A percentile compares a stretch with the other conserved stretches of the same genome.
Evolutionary conservation across 2,113 vertebrate genomes (phyloP).

Genomic region (Toxotes chatareus): DNA sequence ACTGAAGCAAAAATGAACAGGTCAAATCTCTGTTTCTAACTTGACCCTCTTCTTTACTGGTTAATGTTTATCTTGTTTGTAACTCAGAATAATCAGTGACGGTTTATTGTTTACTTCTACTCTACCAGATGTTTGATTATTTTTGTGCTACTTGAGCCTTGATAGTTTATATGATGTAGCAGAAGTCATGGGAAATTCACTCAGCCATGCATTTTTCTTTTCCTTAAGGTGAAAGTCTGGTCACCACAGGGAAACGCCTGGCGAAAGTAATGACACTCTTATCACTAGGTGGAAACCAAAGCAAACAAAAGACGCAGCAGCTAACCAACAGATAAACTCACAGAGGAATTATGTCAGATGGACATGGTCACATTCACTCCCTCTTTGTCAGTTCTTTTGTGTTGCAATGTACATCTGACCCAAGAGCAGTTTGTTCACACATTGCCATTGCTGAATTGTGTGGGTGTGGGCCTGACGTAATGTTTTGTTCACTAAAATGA

Average conservation of each 20-base stretch:
- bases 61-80: slow-evolving; percentile 8
- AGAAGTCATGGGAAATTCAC: not conserved
- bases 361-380: slow-evolving; percentile 19
- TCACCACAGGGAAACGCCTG: slow-evolving; percentile 9
- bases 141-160: slow-evolving; percentile 13
- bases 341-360: slow-evolving; percentile 52
- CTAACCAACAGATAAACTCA: slow-evolving; percentile 39
- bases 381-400: slow-evolving; percentile 35
- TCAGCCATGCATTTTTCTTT: not conserved
- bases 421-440: slow-evolving; percentile 39
- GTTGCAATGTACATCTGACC: slow-evolving; percentile 44
- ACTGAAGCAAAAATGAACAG: no score
- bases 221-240: slow-evolving; percentile 23
- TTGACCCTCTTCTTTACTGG: not conserved
- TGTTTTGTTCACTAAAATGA: slow-evolving; percentile 48
- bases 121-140: not conserved
- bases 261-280: slow-evolving; percentile 35
- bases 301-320: slow-evolving; percentile 60
- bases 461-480: slow-evolving; percentile 64
- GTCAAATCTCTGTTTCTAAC: not conserved
- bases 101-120: not conserved
- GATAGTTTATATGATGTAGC: not conserved
- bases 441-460: slow-evolving; percentile 23
- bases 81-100: not conserved
- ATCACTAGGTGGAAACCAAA: slow-evolving; percentile 70